phyloP scores from a whole-genome alignment of 92 coral and sea anemone species.

The Parazoanthus swiftii region DNA sequence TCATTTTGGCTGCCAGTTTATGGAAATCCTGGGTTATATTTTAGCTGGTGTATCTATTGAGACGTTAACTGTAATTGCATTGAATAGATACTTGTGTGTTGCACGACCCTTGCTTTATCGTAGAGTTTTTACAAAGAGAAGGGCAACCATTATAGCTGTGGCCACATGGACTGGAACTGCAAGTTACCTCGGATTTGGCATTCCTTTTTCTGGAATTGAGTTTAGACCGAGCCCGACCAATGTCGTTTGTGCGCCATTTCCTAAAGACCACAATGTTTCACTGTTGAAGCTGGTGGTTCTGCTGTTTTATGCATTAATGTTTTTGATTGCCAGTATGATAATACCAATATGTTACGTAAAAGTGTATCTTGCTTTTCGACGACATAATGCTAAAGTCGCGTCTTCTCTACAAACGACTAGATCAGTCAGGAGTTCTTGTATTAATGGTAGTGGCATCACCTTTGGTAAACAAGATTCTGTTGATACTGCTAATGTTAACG shows the following conservation, averaged over 20 bases:
- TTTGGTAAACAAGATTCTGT: not conserved
- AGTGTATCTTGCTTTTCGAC: slow-evolving; percentile 23
- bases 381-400: not conserved
- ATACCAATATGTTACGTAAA: not conserved
- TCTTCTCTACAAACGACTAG: not conserved
- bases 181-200: not conserved
- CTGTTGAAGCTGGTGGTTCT: not conserved
- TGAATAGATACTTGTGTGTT: slow-evolving; percentile 25
- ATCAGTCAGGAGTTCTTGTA: not conserved
- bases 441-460: not conserved
- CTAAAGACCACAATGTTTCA: not conserved
- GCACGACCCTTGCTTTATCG: slow-evolving; percentile 18
- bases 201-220: slow-evolving; percentile 24
- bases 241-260: slow-evolving; percentile 16
- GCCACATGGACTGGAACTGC: slow-evolving; percentile 12
- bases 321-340: slow-evolving; percentile 10
- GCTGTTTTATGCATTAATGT: not conserved
- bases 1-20: slow-evolving; percentile 16
- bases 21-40: slow-evolving; percentile 24
- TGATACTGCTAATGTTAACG: not conserved
- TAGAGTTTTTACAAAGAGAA: slow-evolving; percentile 15
- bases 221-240: slow-evolving; percentile 19
- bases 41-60: slow-evolving; percentile 25
- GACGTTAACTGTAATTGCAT: slow-evolving; percentile 21
- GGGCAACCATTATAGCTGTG: not conserved